These are phyloP conservation scores for Trilocha varians DNA, from an alignment of 2,888 invertebrate genomes.

Conservation along the genomic window DNA sequence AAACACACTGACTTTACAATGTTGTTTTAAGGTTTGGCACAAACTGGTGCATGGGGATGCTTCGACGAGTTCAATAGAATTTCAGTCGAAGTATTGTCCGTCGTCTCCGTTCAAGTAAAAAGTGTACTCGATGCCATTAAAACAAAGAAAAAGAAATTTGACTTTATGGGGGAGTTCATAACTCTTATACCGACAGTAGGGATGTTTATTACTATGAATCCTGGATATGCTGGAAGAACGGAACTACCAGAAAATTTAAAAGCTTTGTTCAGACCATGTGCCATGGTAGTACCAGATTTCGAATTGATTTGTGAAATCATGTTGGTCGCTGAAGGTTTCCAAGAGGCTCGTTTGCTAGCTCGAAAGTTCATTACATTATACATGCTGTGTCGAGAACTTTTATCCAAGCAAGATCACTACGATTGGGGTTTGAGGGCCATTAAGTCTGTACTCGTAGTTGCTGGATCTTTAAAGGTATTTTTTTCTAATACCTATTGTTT, in stretches of 20 bases:
- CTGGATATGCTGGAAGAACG: slow-evolving; percentile 94
- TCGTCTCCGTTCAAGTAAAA: slow-evolving; percentile 95
- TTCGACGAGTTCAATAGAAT: slow-evolving; percentile 98
- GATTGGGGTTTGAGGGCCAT: slow-evolving; percentile 97
- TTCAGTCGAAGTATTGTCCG: slow-evolving; percentile 94
- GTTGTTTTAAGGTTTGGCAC: slow-evolving; percentile 77
- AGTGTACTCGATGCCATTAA: slow-evolving; percentile 90
- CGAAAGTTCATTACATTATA: slow-evolving; percentile 96
- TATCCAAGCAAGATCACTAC: slow-evolving; percentile 96
- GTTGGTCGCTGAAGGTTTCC: slow-evolving; percentile 96
- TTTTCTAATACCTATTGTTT: no score
- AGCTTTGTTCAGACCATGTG: slow-evolving; percentile 89
- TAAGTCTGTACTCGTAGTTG: slow-evolving; percentile 95
- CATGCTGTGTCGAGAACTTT: slow-evolving; percentile 87
- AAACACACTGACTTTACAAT: background rate
- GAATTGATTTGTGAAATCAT: slow-evolving; percentile 97
- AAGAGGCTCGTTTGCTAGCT: slow-evolving; percentile 90
- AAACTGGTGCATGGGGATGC: slow-evolving; percentile 97
- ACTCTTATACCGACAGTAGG: slow-evolving; percentile 84
- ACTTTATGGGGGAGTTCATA: slow-evolving; percentile 89
- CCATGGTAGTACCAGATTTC: slow-evolving; percentile 98
- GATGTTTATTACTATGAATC: slow-evolving; percentile 97
- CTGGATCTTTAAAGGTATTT: slow-evolving; percentile 87
- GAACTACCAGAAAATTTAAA: slow-evolving; percentile 89
- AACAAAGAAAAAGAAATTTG: slow-evolving; percentile 83